Evolutionary conservation across 1,140 invertebrate species (phyloP).

Genomic region (Ericerus pela): DNA sequence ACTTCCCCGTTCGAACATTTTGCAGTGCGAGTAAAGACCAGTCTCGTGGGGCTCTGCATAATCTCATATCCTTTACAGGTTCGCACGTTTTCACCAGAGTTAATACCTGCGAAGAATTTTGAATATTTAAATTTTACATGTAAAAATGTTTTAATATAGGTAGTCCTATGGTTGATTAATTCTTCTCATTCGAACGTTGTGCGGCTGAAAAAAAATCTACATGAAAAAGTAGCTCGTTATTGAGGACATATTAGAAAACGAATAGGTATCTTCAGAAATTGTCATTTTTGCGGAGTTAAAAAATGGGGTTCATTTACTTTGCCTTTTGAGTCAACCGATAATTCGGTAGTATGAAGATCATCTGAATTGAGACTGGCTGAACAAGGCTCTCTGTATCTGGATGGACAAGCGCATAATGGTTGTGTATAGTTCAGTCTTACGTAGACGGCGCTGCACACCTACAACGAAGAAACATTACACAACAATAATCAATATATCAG

Average conservation of each 20-base stretch:
- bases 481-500: too few relatives aligned
- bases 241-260: too few relatives aligned
- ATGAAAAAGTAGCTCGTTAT: too few relatives aligned
- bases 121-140: too few relatives aligned
- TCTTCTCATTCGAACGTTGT: too few relatives aligned
- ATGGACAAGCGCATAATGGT: slow-evolving; percentile 76
- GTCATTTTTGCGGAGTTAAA: too few relatives aligned
- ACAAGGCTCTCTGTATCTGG: slow-evolving; percentile 71
- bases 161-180: too few relatives aligned
- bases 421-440: slow-evolving; percentile 81
- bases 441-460: slow-evolving; percentile 87
- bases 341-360: slow-evolving; percentile 77
- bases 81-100: slow-evolving; percentile 88
- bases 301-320: slow-evolving; percentile 39
- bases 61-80: slow-evolving; percentile 69
- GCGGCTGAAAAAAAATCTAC: too few relatives aligned
- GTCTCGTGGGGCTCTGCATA: slow-evolving; percentile 71
- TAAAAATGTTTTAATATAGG: too few relatives aligned
- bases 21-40: slow-evolving; percentile 84
- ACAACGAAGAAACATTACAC: too few relatives aligned
- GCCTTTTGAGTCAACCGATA: slow-evolving; percentile 63
- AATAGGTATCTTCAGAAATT: too few relatives aligned
- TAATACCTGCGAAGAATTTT: slow-evolving; percentile 52
- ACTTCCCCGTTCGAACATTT: slow-evolving; percentile 81
- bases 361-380: slow-evolving; percentile 74